Evolutionary conservation across 2,113 vertebrate species (phyloP).

Genomic region (Mola mola): DNA sequence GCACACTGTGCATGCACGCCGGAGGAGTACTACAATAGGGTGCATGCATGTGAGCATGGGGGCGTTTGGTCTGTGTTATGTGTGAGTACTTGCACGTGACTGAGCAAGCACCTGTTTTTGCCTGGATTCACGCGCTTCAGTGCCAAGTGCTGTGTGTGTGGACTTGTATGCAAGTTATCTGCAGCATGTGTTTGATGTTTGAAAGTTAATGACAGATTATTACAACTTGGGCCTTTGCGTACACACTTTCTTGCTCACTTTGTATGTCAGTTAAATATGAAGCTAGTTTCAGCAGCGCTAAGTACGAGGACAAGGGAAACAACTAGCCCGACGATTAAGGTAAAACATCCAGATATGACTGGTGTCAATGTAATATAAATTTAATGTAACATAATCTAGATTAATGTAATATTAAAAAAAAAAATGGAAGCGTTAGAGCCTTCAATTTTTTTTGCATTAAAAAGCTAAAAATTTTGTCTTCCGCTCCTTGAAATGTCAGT

Average conservation of each 20-base stretch:
- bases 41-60: conserved; percentile 22
- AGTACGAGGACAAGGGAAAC: not conserved
- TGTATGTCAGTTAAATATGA: too few relatives aligned
- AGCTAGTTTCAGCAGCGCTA: too few relatives aligned
- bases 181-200: conserved; percentile 39
- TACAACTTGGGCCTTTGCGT: not conserved
- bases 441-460: too few relatives aligned
- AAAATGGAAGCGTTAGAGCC: too few relatives aligned
- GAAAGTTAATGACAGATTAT: not conserved
- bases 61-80: conserved; percentile 45
- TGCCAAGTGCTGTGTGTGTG: conserved; percentile 22
- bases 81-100: conserved; percentile 47
- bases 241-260: too few relatives aligned
- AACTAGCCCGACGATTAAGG: too few relatives aligned
- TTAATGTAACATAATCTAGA: too few relatives aligned
- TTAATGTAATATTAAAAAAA: too few relatives aligned
- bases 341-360: too few relatives aligned
- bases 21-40: conserved; percentile 28
- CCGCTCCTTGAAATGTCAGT: too few relatives aligned
- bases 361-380: too few relatives aligned
- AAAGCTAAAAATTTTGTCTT: too few relatives aligned
- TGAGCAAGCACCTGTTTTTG: conserved; percentile 56
- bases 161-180: conserved; percentile 40
- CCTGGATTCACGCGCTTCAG: conserved; percentile 13
- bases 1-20: conserved; percentile 14